Evolutionary conservation across 2,888 invertebrate species (phyloP), one percentile per base, ranked within the genome.

Genomic region (Meloe dianella): DNA sequence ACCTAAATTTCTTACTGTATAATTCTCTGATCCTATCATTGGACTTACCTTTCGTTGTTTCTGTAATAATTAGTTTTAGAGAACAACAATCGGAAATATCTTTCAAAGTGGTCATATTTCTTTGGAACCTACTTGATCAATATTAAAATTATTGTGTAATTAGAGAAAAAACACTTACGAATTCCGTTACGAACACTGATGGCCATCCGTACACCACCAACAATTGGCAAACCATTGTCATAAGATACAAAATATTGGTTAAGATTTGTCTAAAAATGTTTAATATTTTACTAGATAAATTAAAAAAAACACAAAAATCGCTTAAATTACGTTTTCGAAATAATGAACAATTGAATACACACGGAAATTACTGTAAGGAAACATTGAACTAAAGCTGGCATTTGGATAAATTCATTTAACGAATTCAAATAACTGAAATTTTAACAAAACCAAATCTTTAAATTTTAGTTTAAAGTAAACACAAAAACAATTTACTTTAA

Each of bases 291-390:
- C n/a, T n/a, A n/a, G n/a, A n/a, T n/a, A n/a, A n/a, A n/a, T n/a
- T n/a, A n/a, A n/a, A n/a, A n/a, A n/a, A n/a, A n/a, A n/a, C n/a
- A n/a, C n/a, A n/a, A n/a, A n/a, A n/a, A n/a, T n/a, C n/a, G n/a
- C 29, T 14, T n/a, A n/a, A 41, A 41, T 17, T 14, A n/a, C 41
- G 4, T 57, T 24, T 57, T 27, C 1, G 57, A 57, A 12, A 58
- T 29, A 17, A 58, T 32, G 32, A 58, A 35, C 20, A 58, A n/a
- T n/a, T 58, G n/a, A n/a, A 58, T 32, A 35, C 58, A 58, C 1
- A 32, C 32, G 5, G 35, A 30, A 14, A 58, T 20, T 17, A 35
- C 27, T 14, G 58, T 32, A 6, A 58, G n/a, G 12, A 32, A 58
- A 14, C 35, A 58, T 30, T 58, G 58, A 17, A n/a, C 8, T 1